Conservation (phyloP, 2,888 invertebrate genomes). For the Drosophila nigricruria region DNA sequence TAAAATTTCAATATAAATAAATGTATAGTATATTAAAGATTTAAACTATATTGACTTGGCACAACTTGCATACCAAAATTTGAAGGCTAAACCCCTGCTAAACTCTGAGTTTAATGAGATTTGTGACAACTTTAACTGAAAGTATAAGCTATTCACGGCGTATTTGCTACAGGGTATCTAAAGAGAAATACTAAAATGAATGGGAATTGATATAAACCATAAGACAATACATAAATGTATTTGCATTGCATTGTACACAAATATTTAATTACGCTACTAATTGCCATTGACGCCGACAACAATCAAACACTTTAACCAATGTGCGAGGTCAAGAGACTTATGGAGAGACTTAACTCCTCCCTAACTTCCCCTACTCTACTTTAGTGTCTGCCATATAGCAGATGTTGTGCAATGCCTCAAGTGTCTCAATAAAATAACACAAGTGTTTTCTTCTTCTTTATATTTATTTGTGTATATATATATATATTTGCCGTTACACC, state of each 20-base stretch:
- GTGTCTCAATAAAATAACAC: conserved; percentile 43
- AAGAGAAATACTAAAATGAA: conserved; percentile 23
- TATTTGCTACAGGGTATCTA: conserved; percentile 26
- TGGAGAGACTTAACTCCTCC: conserved; percentile 47
- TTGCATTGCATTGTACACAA: conserved; percentile 51
- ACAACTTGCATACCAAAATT: background rate
- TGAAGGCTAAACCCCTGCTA: background rate
- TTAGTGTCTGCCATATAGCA: conserved; percentile 23
- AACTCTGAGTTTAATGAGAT: background rate
- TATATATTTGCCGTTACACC: conserved; percentile 24
- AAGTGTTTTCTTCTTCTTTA: conserved; percentile 34
- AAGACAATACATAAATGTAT: conserved; percentile 33
- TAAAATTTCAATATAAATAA: too few species aligned
- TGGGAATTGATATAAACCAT: conserved; percentile 22
- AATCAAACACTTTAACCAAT: conserved; percentile 31
- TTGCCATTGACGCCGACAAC: conserved; percentile 60
- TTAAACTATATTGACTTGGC: background rate
- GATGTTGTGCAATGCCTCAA: conserved; percentile 63
- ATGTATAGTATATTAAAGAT: background rate
- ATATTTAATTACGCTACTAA: conserved; percentile 79
- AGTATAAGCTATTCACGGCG: background rate
- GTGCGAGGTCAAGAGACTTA: conserved; percentile 66
- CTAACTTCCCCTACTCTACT: background rate
- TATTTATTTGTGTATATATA: conserved; percentile 10
- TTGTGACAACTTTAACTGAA: too few species aligned